phyloP scores from a whole-genome alignment of 2,888 invertebrate species.

The Hydrotaea diabolus region DNA sequence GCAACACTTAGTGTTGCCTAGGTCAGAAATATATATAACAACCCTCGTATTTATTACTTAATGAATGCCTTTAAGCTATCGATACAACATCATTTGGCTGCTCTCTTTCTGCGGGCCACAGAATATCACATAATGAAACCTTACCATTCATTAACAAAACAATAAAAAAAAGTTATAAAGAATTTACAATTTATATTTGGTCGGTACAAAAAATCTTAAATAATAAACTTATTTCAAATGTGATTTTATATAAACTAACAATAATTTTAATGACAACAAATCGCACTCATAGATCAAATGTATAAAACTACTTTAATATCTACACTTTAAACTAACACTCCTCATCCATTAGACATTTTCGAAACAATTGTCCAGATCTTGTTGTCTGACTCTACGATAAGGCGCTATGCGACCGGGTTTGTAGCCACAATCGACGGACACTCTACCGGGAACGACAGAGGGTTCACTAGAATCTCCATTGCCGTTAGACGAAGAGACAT shows the following conservation, averaged over 20 bases:
- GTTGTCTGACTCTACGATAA: constrained; percentile 61
- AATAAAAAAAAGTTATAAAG: too few relatives aligned
- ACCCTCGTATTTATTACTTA: too few relatives aligned
- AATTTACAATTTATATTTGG: neutral
- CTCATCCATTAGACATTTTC: neutral
- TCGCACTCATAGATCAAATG: constrained; percentile 6
- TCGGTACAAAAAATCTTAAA: neutral
- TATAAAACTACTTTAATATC: constrained; percentile 36
- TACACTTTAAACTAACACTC: too few relatives aligned
- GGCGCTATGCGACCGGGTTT: constrained; percentile 74
- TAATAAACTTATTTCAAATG: neutral
- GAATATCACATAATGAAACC: too few relatives aligned
- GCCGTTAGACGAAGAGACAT: neutral
- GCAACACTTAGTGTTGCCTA: too few relatives aligned
- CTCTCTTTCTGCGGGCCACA: too few relatives aligned
- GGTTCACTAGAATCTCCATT: constrained; percentile 10
- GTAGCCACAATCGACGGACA: constrained; percentile 74
- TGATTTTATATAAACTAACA: neutral
- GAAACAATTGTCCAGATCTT: neutral
- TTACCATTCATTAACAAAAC: neutral
- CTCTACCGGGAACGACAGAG: constrained; percentile 63
- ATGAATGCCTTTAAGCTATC: too few relatives aligned
- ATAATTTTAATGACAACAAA: constrained; percentile 32
- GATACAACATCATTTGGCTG: too few relatives aligned
- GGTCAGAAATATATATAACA: too few relatives aligned